phyloP scores from a whole-genome alignment of 1,140 invertebrate species.

The Drosophila eugracilis region DNA sequence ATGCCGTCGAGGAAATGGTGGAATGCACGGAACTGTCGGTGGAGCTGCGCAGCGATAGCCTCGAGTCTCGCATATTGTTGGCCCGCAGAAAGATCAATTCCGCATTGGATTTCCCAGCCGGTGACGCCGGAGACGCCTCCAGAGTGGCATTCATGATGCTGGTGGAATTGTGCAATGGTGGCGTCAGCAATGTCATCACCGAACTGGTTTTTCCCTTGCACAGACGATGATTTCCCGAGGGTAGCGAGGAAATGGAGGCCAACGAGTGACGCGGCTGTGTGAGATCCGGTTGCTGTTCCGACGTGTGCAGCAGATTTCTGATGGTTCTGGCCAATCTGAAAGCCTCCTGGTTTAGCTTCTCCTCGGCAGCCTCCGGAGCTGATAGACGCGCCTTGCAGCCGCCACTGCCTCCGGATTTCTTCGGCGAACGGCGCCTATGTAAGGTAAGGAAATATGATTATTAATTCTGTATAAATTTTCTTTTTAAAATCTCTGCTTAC shows the following conservation, averaged over 20 bases:
- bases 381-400: conserved; percentile 54
- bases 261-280: conserved; percentile 79
- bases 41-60: conserved; percentile 79
- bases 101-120: conserved; percentile 40
- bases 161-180: conserved; percentile 65
- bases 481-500: conserved; percentile 56
- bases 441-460: too few relatives aligned
- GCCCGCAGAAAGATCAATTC: conserved; percentile 81
- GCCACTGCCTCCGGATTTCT: conserved; percentile 51
- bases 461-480: neutral
- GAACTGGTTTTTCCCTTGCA: conserved; percentile 56
- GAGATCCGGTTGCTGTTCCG: conserved; percentile 87
- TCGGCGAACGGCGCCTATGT: conserved; percentile 76
- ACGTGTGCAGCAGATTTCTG: conserved; percentile 88
- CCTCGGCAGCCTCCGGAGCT: conserved; percentile 85
- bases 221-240: conserved; percentile 49
- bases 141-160: conserved; percentile 48
- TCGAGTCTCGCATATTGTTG: conserved; percentile 76
- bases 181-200: conserved; percentile 45
- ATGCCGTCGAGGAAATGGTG: conserved; percentile 79
- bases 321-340: conserved; percentile 88
- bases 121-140: conserved; percentile 24
- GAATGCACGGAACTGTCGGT: conserved; percentile 84
- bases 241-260: conserved; percentile 19
- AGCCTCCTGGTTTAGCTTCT: conserved; percentile 89